phyloP scores from a whole-genome alignment of 2,113 vertebrate species.

The Dunckerocampus dactyliophorus region DNA sequence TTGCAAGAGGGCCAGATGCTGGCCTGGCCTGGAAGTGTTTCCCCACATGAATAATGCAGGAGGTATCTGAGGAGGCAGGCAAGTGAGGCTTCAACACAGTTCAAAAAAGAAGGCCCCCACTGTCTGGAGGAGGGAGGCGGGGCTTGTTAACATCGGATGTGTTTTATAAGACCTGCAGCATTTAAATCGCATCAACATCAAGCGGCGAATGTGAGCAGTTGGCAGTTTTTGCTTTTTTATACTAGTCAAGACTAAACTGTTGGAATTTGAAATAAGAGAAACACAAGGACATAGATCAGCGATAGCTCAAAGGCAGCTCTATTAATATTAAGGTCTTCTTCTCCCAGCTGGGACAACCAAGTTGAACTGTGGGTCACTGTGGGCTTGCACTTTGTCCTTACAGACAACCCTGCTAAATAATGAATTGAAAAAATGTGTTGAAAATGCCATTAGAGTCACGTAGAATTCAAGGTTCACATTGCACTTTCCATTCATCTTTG shows the following conservation, averaged over 20 bases:
- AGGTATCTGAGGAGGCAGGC: conserved; percentile 57
- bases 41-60: conserved; percentile 71
- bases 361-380: conserved; percentile 40
- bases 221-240: background rate
- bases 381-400: conserved; percentile 43
- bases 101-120: conserved; percentile 18
- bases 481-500: conserved; percentile 30
- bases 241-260: background rate
- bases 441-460: conserved; percentile 20
- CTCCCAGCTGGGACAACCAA: conserved; percentile 19
- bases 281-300: conserved; percentile 3
- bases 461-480: conserved; percentile 36
- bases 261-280: conserved; percentile 36
- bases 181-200: background rate
- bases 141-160: background rate
- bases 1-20: conserved; percentile 74
- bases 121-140: conserved; percentile 34
- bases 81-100: conserved; percentile 46
- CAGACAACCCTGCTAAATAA: conserved; percentile 46
- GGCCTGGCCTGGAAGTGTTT: conserved; percentile 71
- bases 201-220: background rate
- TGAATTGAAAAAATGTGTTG: conserved; percentile 23
- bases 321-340: conserved; percentile 35
- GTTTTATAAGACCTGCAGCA: background rate
- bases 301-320: conserved; percentile 2